Evolutionary conservation across 35 echinoderm and acorn worm species (phyloP), one percentile per base, ranked within the genome.

Genomic region (Antedon bifida): DNA sequence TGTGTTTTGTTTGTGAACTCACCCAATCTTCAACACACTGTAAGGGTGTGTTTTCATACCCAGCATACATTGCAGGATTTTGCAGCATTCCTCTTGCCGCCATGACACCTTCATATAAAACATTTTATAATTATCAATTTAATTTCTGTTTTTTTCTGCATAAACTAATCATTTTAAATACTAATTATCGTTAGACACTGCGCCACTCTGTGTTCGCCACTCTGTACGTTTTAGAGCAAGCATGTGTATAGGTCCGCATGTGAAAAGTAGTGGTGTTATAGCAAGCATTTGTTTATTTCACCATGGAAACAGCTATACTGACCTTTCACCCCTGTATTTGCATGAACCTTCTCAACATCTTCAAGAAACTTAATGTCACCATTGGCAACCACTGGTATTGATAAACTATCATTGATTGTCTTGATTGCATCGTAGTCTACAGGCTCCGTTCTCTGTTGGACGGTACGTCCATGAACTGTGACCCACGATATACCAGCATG

Each of bases 61-160:
- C 93, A 82, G 93, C 87, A 89, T 87, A 96, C 93, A 96, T 96
- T 32, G 93, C 93, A 76, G 93, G 93, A 80, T 96, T 96, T 73
- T 88, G 83, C 5, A 96, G 81, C 26, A 96, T 92, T 30, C 90
- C 93, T 74, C 93, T 77, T 19, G 93, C 93, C 73, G 93, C 84
- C 93, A 96, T 96, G 0, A 96, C 93, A 78, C 93, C 91, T 94
- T 45, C n/a, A 80, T 31, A 33, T 77, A 84, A 74, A 36, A 89
- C n/a, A n/a, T n/a, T n/a, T n/a, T n/a, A n/a, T n/a, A n/a, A n/a
- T 42, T 42, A 42, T 42, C 38, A 42, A 42, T 42, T 42, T 42
- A 13, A 42, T n/a, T n/a, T n/a, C n/a, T n/a, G n/a, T n/a, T n/a
- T n/a, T n/a, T n/a, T n/a, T n/a, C n/a, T n/a, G n/a, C n/a, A n/a